Evolutionary conservation across 2,113 vertebrate genomes (phyloP), one percentile per base, ranked within the genome.

Genomic region (Hylia prasina): DNA sequence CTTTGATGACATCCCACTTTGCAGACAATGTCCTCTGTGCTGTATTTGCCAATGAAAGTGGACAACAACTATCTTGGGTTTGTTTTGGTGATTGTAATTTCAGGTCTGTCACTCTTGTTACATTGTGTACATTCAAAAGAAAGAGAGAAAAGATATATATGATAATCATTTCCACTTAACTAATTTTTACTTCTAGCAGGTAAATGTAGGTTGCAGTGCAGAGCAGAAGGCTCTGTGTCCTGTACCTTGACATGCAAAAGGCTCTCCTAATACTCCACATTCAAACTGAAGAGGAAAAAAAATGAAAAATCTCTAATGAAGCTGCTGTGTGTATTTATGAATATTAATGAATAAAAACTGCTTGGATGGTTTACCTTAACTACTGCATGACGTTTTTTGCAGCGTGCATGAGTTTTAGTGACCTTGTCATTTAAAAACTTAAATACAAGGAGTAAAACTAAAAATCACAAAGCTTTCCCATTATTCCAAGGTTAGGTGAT

Each of bases 261-360:
- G 98, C 98, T 99, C 98, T 99, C 98, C 98, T 98, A 99, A 99
- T 99, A 98, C 97, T 99, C 98, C 98, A 99, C 99, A 98, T 99
- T 99, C 98, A 99, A 99, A 98, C 98, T 98, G 98, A 98, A 99
- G 98, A 99, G 98, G 98, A 98, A 98, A 98, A 98, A 97, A 97
- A 96, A 85, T 78, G 96, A 97, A 98, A 98, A 98, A 98, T 99
- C 99, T 99, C 98, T 99, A 98, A 99, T 99, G 98, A 99, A 99
- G 99, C 99, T 99, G 99, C 99, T 99, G 99, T 99, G 99, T 99
- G 99, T 99, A 99, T 99, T 99, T 99, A 99, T 99, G 99, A 99
- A 98, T 99, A 99, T 99, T 99, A 99, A 99, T 99, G 98, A 99
- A 99, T 99, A 99, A 99, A 99, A 99, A 98, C 95, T 99, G 99